Percentiles rank a stretch among this genome's conserved stretches.
phyloP scores from a whole-genome alignment of 2,888 invertebrate species.

The Bellardia pandia region DNA sequence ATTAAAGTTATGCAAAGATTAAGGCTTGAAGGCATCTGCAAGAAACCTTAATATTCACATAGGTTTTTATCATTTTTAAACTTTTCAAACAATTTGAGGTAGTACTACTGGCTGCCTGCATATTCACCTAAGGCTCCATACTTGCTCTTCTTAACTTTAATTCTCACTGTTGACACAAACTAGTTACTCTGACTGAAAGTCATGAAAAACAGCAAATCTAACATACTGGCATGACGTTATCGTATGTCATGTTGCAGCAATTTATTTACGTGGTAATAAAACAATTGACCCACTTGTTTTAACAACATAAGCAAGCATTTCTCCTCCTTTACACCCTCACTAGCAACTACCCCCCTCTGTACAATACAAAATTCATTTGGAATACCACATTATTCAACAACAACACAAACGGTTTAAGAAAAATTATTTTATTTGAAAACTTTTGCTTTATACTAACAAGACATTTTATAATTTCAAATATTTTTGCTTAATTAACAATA shows the following conservation, averaged over 20 bases:
- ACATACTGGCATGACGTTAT: conserved; percentile 1
- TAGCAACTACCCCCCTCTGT: not conserved
- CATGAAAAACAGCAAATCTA: not conserved
- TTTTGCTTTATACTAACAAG: not conserved
- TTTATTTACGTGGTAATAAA: conserved; percentile 59
- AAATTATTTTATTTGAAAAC: not conserved
- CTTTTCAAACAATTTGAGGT: no score
- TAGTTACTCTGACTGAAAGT: not conserved
- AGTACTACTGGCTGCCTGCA: no score
- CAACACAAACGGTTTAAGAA: conserved; percentile 53
- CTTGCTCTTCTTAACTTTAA: not conserved
- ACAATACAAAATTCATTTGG: not conserved
- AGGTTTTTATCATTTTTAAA: no score
- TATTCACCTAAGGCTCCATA: no score
- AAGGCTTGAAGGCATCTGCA: no score
- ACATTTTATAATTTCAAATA: not conserved
- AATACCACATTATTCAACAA: conserved; percentile 18
- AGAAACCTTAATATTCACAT: no score
- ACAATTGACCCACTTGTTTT: conserved; percentile 65
- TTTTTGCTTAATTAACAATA: conserved; percentile 53
- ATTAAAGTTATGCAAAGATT: no score
- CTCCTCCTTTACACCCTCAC: not conserved
- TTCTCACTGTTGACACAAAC: not conserved
- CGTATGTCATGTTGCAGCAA: conserved; percentile 51
- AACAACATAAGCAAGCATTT: conserved; percentile 50